Conservation (phyloP, 2,888 invertebrate species). For the Galerucella nymphaeae region DNA sequence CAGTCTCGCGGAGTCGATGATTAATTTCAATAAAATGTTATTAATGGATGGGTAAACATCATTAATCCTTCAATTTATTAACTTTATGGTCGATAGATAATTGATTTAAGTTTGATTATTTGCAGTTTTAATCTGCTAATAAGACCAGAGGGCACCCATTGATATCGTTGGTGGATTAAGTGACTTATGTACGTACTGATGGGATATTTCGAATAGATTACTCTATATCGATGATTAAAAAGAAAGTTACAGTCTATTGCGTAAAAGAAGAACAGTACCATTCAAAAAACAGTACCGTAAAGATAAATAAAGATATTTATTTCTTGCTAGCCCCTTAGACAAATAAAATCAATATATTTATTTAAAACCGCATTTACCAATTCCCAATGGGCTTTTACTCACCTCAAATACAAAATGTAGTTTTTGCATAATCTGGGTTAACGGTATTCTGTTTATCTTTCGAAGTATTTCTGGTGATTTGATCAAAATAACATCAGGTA, state of each 20-base stretch:
- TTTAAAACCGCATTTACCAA: background rate
- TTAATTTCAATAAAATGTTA: background rate
- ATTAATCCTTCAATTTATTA: background rate
- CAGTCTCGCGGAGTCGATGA: background rate
- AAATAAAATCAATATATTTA: background rate
- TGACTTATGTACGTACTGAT: no score
- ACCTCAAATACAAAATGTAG: slow-evolving; percentile 25
- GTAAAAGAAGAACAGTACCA: background rate
- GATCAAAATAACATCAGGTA: slow-evolving; percentile 37
- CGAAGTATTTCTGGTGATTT: slow-evolving; percentile 38
- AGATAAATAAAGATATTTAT: background rate
- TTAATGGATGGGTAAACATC: background rate
- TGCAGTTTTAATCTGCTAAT: no score
- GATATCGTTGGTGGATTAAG: no score
- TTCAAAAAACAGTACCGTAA: background rate
- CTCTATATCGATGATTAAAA: background rate
- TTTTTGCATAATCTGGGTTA: slow-evolving; percentile 41
- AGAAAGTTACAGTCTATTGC: background rate
- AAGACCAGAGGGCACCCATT: no score
- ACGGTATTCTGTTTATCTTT: slow-evolving; percentile 41
- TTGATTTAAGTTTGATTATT: background rate
- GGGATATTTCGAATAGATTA: no score
- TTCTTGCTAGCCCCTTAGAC: background rate
- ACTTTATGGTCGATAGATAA: background rate
- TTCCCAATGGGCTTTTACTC: slow-evolving; percentile 15